Percentiles rank a stretch among this genome's conserved stretches.
Evolutionary conservation across 2,888 invertebrate genomes (phyloP).

Genomic region (Mythimna pallens): DNA sequence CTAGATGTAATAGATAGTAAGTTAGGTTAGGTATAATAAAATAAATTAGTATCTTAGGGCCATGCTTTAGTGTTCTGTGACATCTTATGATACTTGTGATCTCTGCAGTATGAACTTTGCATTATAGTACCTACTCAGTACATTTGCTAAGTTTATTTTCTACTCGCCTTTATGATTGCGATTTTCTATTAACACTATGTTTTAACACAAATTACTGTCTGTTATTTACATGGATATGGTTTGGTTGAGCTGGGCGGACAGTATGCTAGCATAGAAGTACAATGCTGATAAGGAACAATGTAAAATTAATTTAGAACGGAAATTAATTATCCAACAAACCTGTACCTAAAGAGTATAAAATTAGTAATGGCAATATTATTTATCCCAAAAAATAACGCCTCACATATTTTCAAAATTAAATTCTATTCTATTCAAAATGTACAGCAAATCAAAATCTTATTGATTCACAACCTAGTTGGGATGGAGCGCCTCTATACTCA

Average conservation of each 20-base stretch:
- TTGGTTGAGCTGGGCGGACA: constrained; percentile 20
- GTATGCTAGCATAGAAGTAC: constrained; percentile 49
- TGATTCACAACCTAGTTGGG: neutral
- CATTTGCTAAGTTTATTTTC: constrained; percentile 46
- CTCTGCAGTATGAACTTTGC: constrained; percentile 64
- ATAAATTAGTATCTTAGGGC: constrained; percentile 68
- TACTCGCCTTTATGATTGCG: constrained; percentile 60
- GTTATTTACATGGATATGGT: constrained; percentile 27
- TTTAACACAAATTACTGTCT: constrained; percentile 24
- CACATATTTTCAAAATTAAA: neutral
- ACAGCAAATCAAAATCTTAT: neutral
- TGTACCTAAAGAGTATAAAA: constrained; percentile 8
- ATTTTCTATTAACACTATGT: constrained; percentile 15
- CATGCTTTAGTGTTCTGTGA: constrained; percentile 79
- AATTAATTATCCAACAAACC: constrained; percentile 3
- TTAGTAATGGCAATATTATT: constrained; percentile 3
- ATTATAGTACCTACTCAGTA: constrained; percentile 47
- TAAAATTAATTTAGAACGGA: constrained; percentile 38
- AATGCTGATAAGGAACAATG: constrained; percentile 67
- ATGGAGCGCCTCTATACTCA: constrained; percentile 10
- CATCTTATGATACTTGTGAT: constrained; percentile 77
- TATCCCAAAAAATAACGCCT: neutral
- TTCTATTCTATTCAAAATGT: neutral
- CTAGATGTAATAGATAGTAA: constrained; percentile 49
- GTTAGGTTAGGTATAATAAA: constrained; percentile 56